phyloP scores from a whole-genome alignment of 2,888 invertebrate species.

The Hydrotaea diabolus region DNA sequence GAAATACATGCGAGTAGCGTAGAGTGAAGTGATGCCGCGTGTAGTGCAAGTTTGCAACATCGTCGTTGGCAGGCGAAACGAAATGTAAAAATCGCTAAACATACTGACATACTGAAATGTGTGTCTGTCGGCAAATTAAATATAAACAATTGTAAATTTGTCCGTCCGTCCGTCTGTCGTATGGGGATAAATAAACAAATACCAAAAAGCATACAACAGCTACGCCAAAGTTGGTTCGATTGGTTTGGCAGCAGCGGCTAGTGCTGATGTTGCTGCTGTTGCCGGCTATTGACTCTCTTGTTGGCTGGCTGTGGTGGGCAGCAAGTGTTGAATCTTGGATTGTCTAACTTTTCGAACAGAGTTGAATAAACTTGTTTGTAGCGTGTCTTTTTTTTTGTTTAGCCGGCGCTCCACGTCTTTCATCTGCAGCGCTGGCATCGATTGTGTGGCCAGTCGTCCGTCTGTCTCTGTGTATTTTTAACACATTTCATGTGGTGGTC shows the following conservation, averaged over 20 bases:
- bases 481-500: not conserved
- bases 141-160: too few relatives aligned
- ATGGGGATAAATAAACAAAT: not conserved
- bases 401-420: not conserved
- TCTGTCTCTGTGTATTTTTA: not conserved
- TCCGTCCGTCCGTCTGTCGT: too few relatives aligned
- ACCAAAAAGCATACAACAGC: not conserved
- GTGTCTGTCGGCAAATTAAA: too few relatives aligned
- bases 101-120: too few relatives aligned
- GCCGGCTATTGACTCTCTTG: not conserved
- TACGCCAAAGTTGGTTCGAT: not conserved
- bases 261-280: not conserved
- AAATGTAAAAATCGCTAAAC: too few relatives aligned
- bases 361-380: conserved; percentile 19
- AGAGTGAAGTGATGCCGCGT: not conserved
- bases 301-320: not conserved
- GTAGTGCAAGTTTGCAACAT: not conserved
- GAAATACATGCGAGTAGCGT: not conserved
- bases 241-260: not conserved
- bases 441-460: not conserved
- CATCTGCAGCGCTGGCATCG: not conserved
- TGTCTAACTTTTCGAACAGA: not conserved
- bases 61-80: too few relatives aligned
- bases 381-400: not conserved
- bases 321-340: not conserved